Evolutionary conservation across 2,797 vertebrate species (phyloP).

Genomic region (Miichthys miiuy): DNA sequence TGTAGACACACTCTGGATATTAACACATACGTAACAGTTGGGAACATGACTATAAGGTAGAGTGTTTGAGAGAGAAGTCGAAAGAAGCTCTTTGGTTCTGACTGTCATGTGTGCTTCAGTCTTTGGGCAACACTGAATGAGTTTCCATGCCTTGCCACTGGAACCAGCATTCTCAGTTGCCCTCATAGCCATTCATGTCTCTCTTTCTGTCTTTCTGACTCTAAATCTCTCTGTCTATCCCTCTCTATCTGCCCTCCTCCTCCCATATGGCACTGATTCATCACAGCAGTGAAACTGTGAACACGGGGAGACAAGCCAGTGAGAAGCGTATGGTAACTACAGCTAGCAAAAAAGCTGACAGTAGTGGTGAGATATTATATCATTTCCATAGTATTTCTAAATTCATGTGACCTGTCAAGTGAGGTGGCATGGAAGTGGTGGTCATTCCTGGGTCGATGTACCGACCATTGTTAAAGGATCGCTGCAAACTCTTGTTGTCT

Average conservation of each 20-base stretch:
- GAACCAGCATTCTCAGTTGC: not conserved
- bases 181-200: not conserved
- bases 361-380: slow-evolving; percentile 21
- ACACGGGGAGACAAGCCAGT: slow-evolving; percentile 40
- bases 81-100: not conserved
- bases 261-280: slow-evolving; percentile 54
- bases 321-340: slow-evolving; percentile 38
- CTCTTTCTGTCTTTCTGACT: not conserved
- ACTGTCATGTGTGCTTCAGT: not conserved
- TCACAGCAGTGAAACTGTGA: slow-evolving; percentile 55
- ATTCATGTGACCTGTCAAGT: not conserved
- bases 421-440: not conserved
- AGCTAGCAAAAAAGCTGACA: slow-evolving; percentile 18
- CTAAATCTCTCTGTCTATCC: not conserved
- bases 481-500: not conserved
- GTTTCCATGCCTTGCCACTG: not conserved
- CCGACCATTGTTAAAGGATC: not conserved
- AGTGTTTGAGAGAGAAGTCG: too few relatives aligned
- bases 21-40: too few relatives aligned
- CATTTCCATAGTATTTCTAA: not conserved
- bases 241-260: not conserved
- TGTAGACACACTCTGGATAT: not conserved
- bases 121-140: not conserved
- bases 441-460: not conserved
- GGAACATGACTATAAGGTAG: too few relatives aligned